Evolutionary conservation across 2,888 invertebrate genomes (phyloP), one percentile per base, ranked within the genome.

Genomic region (Altica lythri): DNA sequence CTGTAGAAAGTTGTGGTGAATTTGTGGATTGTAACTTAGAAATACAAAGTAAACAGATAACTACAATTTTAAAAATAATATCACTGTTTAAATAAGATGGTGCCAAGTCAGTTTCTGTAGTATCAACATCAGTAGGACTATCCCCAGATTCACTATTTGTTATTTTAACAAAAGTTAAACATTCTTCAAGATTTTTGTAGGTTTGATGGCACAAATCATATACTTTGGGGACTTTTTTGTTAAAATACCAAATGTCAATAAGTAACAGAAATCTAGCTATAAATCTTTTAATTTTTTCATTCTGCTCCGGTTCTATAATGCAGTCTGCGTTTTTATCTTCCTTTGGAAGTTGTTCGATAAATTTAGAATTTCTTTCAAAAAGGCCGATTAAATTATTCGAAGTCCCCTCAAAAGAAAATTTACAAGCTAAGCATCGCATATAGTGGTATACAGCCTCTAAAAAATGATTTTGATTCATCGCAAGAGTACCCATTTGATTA

Each of bases 401-500:
- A 12, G 95, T 93, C 32, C 95, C 91, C 68, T 94, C 93, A 80
- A 96, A 96, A 27, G 90, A 85, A 66, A 87, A 82, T 57, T 83
- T 79, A 73, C 92, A 90, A 58, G 82, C 82, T 57, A 86, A 79
- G 73, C 95, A 94, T 76, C 93, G 85, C 65, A 95, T 85, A 71
- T 95, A 96, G 75, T 91, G 89, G 74, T 92, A 94, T 12, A 89
- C 89, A 0, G 95, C 92, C 75, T 95, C 92, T 55, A 95, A 79
- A 68, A 89, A 89, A 72, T 88, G 87, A 75, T 92, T 92, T 69
- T 83, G 86, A 44, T 84, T 87, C 64, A 89, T 86, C 55, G 87
- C 87, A 45, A 97, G 77, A 12, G 94, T 95, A 1, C 95, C 96
- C 64, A 97, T 80, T 77, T 96, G 96, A 78, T 97, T 96, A 72